phyloP scores from a whole-genome alignment of 2,797 vertebrate species.

The Spheniscus humboldti region DNA sequence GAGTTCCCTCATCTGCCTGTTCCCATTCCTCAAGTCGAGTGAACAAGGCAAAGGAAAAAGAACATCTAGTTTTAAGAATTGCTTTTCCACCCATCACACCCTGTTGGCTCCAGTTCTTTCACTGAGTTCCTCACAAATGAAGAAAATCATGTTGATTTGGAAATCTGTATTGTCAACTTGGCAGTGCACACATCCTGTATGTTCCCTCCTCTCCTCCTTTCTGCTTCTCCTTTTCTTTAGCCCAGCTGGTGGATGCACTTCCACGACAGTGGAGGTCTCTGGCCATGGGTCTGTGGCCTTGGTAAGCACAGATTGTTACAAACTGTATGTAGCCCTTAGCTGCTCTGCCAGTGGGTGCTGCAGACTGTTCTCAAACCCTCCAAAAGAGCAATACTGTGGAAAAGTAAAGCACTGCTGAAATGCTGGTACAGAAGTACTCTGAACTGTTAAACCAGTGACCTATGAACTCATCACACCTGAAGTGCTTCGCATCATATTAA shows the following conservation, averaged over 20 bases:
- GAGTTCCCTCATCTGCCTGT: not conserved
- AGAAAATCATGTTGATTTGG: not conserved
- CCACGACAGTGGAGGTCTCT: not conserved
- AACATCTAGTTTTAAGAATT: not conserved
- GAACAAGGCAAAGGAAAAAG: not conserved
- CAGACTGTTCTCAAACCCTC: not conserved
- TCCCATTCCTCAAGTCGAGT: not conserved
- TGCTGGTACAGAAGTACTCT: not conserved
- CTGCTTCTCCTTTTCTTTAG: not conserved
- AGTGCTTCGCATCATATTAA: not conserved
- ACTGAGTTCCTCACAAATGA: not conserved
- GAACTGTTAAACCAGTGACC: not conserved
- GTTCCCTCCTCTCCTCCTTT: not conserved
- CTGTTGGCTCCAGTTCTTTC: not conserved
- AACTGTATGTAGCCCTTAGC: fast-evolving
- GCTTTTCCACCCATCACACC: not conserved
- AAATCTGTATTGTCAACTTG: not conserved
- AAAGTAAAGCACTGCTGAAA: not conserved
- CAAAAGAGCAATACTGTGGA: not conserved
- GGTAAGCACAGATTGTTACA: not conserved
- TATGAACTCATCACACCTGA: not conserved
- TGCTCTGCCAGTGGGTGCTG: not conserved
- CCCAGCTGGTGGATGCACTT: not conserved
- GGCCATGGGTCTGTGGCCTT: not conserved
- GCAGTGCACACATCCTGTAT: fast-evolving